Evolutionary conservation across 2,797 vertebrate genomes (phyloP).

Genomic region (Vireo griseus): DNA sequence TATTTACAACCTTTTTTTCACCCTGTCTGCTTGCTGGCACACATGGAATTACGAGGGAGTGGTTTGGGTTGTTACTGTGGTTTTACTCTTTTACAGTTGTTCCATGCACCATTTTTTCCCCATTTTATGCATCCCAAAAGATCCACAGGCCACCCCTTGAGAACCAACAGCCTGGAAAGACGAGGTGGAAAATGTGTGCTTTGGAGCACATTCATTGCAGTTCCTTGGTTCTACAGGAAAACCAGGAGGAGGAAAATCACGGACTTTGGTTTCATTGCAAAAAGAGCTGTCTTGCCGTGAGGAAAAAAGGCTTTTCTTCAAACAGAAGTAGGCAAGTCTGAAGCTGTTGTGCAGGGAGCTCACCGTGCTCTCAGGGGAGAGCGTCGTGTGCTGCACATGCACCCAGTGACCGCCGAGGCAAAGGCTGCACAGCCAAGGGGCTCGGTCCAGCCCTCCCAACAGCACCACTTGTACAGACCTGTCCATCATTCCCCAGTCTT

Average conservation of each 20-base stretch:
- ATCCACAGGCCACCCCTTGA: not conserved
- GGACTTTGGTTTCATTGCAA: not conserved
- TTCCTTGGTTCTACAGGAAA: not conserved
- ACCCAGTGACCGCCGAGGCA: not conserved
- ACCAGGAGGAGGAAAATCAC: not conserved
- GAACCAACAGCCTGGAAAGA: not conserved
- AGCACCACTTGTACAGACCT: not conserved
- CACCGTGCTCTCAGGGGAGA: rapidly evolving
- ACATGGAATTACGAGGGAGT: not conserved
- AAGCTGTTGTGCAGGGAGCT: not conserved
- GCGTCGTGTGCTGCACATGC: rapidly evolving
- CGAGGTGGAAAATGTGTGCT: not conserved
- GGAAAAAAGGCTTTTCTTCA: not conserved
- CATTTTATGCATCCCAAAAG: not conserved
- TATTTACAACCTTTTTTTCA: not conserved
- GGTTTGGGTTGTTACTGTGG: not conserved
- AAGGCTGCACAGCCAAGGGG: not conserved
- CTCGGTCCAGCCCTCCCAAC: not conserved
- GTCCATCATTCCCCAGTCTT: not conserved
- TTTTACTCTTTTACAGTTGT: slow-evolving; percentile 18
- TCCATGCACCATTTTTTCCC: not conserved
- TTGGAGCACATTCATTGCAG: not conserved
- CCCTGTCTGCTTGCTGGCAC: not conserved
- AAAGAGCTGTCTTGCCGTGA: not conserved
- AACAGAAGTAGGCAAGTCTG: not conserved